These are phyloP conservation scores for Aelia acuminata DNA, from an alignment of 2,888 invertebrate species.

Conservation along the genomic window DNA sequence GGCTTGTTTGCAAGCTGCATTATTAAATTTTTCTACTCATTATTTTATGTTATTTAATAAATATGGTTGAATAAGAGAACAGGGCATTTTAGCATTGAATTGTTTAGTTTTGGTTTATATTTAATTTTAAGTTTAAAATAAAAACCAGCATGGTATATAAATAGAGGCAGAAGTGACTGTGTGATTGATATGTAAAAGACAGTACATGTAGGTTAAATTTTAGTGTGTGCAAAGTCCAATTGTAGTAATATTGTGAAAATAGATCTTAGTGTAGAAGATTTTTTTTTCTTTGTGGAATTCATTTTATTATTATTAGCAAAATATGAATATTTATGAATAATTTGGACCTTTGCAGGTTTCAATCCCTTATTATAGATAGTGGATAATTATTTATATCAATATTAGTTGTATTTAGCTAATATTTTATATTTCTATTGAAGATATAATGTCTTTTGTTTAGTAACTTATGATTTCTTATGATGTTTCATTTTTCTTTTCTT, in stretches of 20 bases:
- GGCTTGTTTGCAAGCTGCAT: not conserved
- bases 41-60: slow-evolving; percentile 16
- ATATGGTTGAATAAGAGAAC: slow-evolving; percentile 54
- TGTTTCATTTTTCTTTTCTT: not conserved
- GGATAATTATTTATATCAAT: slow-evolving; percentile 32
- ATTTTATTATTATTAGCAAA: slow-evolving; percentile 42
- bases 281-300: slow-evolving; percentile 49
- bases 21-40: not conserved
- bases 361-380: slow-evolving; percentile 1
- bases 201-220: slow-evolving; percentile 52
- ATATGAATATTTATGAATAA: slow-evolving; percentile 19
- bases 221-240: slow-evolving; percentile 58
- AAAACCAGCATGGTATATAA: not conserved
- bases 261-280: slow-evolving; percentile 45
- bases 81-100: slow-evolving; percentile 49
- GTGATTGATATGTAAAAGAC: slow-evolving; percentile 57
- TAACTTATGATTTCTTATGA: slow-evolving; percentile 21
- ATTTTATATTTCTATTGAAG: slow-evolving; percentile 8
- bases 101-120: not conserved
- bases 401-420: slow-evolving; percentile 15
- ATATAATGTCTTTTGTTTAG: not conserved
- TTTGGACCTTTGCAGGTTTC: slow-evolving; percentile 11
- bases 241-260: slow-evolving; percentile 57
- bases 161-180: slow-evolving; percentile 46
- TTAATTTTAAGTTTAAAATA: not conserved